A percentile compares a stretch with the other conserved stretches of the same genome.
These are phyloP conservation scores for Heliocidaris tuberculata DNA, from an alignment of 35 echinoderm and acorn worm genomes.

Conservation along the genomic window DNA sequence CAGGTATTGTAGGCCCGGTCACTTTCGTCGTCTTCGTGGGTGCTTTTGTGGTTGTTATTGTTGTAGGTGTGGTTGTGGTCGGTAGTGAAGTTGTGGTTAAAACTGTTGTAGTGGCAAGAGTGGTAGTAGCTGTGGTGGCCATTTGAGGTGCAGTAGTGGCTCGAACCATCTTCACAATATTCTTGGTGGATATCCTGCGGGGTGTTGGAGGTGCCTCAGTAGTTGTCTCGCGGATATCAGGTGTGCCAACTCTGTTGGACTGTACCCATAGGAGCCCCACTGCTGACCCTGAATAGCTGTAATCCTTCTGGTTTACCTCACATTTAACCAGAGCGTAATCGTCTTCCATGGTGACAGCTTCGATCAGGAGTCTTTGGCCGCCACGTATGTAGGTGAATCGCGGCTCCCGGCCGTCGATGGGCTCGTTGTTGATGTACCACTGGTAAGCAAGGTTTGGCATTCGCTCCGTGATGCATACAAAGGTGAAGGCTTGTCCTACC, in stretches of 20 bases:
- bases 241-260: neutral
- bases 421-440: conserved; percentile 68
- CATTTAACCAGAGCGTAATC: conserved; percentile 61
- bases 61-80: conserved; percentile 31
- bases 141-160: neutral
- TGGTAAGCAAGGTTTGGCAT: conserved; percentile 58
- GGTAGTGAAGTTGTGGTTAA: neutral
- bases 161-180: neutral
- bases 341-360: conserved; percentile 26
- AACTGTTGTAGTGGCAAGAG: neutral
- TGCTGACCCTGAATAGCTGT: conserved; percentile 52
- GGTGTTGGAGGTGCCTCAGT: neutral
- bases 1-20: conserved; percentile 3
- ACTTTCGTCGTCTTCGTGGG: neutral
- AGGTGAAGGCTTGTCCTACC: conserved; percentile 39
- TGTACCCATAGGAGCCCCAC: conserved; percentile 51
- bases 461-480: conserved; percentile 65
- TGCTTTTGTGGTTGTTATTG: conserved; percentile 15
- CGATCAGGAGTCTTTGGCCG: conserved; percentile 49
- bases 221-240: neutral
- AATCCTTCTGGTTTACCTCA: conserved; percentile 53
- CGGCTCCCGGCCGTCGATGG: conserved; percentile 47
- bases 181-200: neutral
- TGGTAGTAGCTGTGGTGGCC: conserved; percentile 27
- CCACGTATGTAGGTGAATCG: neutral